Base-by-base conservation (phyloP, 30 jellyfish, hydroid and myxozoan genomes). In the Morbakka virulenta region DNA sequence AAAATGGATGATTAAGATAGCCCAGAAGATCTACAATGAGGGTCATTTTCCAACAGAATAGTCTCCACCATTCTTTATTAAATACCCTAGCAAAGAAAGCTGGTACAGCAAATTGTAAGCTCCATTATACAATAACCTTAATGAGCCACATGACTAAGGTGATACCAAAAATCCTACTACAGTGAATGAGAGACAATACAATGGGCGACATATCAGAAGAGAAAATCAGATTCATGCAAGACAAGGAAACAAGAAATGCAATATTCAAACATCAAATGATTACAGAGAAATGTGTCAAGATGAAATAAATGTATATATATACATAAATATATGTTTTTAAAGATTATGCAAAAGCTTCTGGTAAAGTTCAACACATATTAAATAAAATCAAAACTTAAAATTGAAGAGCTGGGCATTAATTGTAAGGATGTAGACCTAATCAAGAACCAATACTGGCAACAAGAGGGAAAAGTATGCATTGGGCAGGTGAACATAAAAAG, bases 181-280 rank as follows among this genome's bases (percentile, higher is more conserved):
- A 72, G 83, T 61, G 83, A 72, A 72, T 70, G 76, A 70, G 83
- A 47, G 84, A 57, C 61, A 72, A 73, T 72, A 72, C 84, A 72
- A 72, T 11, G 85, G 29, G 85, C 52, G 85, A 73, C 50, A 49
- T 73, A 50, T 73, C 85, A 73, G 76, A 50, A 27, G 85, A 73
- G 32, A 73, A 49, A 73, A 49, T 50, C 62, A 74, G 63, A 73
- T 73, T 73, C 85, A 73, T 73, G 77, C 76, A 73, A 73, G 77
- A 73, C 63, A 49, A 73, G 85, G 85, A 69, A 50, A 73, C 85
- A 48, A 52, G 85, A 32, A 73, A 50, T 49, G 85, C 85, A 73
- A 68, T 68, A 68, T 68, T 68, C 80, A 32, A 23, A 32, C 80
- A 31, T 68, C 80, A 33, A 68, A 68, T 49, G 76, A 73, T 73